Evolutionary conservation across 1,140 invertebrate species (phyloP).

Genomic region (Trichonephila inaurata): DNA sequence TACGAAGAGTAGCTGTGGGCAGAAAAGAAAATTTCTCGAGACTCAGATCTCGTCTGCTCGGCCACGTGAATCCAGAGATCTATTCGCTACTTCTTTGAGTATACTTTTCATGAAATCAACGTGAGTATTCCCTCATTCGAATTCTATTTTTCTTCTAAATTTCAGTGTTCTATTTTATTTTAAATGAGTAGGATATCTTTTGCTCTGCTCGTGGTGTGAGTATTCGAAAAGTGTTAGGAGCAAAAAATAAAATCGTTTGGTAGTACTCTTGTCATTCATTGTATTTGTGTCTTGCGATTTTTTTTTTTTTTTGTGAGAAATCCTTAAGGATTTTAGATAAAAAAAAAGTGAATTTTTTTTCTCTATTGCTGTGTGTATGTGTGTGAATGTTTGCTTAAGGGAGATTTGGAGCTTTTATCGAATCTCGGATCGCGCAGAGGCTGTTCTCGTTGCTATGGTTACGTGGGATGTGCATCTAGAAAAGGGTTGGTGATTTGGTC

Average conservation of each 20-base stretch:
- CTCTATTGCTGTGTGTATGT: background rate
- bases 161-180: background rate
- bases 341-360: background rate
- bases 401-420: constrained; percentile 42
- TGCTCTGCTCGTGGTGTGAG: background rate
- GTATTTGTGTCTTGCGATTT: background rate
- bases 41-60: background rate
- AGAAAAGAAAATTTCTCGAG: constrained; percentile 7
- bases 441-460: constrained; percentile 49
- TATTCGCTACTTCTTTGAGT: background rate
- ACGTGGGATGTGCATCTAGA: constrained; percentile 62
- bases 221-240: background rate
- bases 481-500: constrained; percentile 68
- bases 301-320: background rate
- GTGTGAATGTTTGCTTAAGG: background rate
- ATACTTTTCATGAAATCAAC: background rate
- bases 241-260: background rate
- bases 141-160: background rate
- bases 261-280: too few species aligned
- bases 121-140: background rate
- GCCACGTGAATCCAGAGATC: constrained; percentile 54
- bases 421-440: constrained; percentile 54
- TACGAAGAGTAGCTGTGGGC: constrained; percentile 33
- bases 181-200: background rate
- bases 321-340: background rate